These are phyloP conservation scores for Cladopsammia gracilis DNA, from an alignment of 64 coral and sea anemone genomes.

Conservation along the genomic window DNA sequence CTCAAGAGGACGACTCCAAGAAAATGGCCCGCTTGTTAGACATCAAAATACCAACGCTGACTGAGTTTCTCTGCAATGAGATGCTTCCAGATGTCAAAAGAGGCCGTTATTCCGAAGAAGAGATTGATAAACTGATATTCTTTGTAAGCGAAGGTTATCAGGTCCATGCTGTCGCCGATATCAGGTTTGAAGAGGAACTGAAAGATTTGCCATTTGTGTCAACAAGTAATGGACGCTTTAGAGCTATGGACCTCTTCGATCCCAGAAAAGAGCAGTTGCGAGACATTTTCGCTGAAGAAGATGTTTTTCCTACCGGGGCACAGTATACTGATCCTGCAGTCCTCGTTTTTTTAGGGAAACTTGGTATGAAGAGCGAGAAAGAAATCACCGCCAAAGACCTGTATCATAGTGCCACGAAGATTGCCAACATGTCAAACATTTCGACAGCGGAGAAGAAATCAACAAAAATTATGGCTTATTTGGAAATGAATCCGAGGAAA, in stretches of 20 bases:
- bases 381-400: constrained; percentile 58
- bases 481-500: constrained; percentile 6
- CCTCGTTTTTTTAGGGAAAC: constrained; percentile 12
- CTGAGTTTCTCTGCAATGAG: no score
- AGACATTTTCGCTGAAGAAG: constrained; percentile 25
- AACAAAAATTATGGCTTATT: constrained; percentile 36
- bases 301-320: constrained; percentile 16
- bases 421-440: constrained; percentile 15
- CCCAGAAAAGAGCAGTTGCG: background rate
- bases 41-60: no score
- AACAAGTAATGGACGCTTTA: background rate
- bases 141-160: constrained; percentile 65
- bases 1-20: background rate
- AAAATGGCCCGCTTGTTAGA: background rate
- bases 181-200: constrained; percentile 14
- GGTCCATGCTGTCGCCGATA: background rate
- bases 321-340: constrained; percentile 42
- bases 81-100: constrained; percentile 37
- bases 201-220: constrained; percentile 24
- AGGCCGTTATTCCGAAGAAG: constrained; percentile 2
- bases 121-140: constrained; percentile 67
- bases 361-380: constrained; percentile 60
- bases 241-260: constrained; percentile 40
- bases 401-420: constrained; percentile 29
- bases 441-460: constrained; percentile 53